phyloP scores from a whole-genome alignment of 2,113 vertebrate species.

The Sylvietta virens region DNA sequence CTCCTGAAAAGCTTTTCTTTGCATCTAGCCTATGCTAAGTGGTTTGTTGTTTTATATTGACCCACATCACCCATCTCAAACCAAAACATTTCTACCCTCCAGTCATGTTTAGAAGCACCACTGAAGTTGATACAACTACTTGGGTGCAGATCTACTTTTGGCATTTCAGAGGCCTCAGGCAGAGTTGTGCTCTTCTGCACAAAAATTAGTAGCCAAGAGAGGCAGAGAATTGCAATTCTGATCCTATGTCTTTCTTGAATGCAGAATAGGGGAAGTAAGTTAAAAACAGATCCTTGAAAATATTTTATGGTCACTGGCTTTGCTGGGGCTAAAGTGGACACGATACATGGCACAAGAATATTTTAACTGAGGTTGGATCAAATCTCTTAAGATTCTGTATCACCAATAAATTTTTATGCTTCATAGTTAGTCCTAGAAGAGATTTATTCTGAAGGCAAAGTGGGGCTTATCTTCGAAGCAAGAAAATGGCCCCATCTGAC shows the following conservation, averaged over 20 bases:
- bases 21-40: neutral
- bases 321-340: neutral
- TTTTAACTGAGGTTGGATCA: neutral
- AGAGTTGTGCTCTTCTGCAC: neutral
- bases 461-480: neutral
- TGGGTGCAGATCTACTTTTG: neutral
- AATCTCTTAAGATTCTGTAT: neutral
- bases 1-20: neutral
- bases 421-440: neutral
- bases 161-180: neutral
- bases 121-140: neutral
- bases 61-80: neutral
- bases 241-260: neutral
- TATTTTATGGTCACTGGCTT: neutral
- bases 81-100: neutral
- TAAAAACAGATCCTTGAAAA: neutral
- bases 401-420: neutral
- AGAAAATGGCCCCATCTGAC: neutral
- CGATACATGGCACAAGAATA: fast-evolving
- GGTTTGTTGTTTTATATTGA: neutral
- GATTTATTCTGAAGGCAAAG: neutral
- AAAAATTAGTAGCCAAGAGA: neutral
- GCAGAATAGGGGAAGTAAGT: neutral
- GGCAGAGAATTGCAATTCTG: neutral
- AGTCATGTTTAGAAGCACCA: neutral